Base-by-base conservation (phyloP, 2,797 vertebrate species). In the Lepus townsendii region DNA sequence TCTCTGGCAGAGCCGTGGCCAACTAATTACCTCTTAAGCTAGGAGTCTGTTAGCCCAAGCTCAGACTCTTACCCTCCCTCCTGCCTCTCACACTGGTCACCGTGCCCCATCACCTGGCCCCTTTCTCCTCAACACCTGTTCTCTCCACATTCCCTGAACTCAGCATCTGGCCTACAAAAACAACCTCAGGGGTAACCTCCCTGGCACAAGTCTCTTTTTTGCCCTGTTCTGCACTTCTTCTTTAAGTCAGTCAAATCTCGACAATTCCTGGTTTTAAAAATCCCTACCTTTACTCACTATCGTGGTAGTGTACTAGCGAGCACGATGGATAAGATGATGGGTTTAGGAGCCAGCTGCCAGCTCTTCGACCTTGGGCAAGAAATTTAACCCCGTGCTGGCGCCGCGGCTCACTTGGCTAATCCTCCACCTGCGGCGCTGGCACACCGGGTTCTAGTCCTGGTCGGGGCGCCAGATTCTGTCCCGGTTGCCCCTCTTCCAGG, bases 201-300 rank as follows among this genome's bases (percentile, higher is more conserved):
- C n/a, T 54, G 65, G 42, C 16, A 73, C 19, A 54, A 60, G 65
- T 89, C n/a, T 60, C n/a, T 87, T 14, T 72, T 38, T 62, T 32
- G 71, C 22, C 14, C 47, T 62, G 42, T 54, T 73, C 69, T 47
- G 78, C 83, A 62, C 5, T 42, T 27, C 20, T 83, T 88, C 77
- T 71, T 79, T 86, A 75, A 90, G 77, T 16, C 88, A 94, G 91
- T 50, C 24, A 14, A 54, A 79, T 75, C 5, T 65, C 42, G 52
- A 2, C 24, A 1, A 4, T 60, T 82, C 62, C 52, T 88, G 32
- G 32, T 27, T 72, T 92, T 90, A 38, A 93, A 88, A 50, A 26
- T 47, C 57, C 57, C 42, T 32, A 9, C 9, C 26, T 94, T 89
- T 68, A 73, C n/a, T 84, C 22, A 42, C 20, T 57, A 38, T 5